A percentile compares a stretch with the other conserved stretches of the same genome.
Evolutionary conservation across 2,797 vertebrate genomes (phyloP).

Genomic region (Nasua narica): DNA sequence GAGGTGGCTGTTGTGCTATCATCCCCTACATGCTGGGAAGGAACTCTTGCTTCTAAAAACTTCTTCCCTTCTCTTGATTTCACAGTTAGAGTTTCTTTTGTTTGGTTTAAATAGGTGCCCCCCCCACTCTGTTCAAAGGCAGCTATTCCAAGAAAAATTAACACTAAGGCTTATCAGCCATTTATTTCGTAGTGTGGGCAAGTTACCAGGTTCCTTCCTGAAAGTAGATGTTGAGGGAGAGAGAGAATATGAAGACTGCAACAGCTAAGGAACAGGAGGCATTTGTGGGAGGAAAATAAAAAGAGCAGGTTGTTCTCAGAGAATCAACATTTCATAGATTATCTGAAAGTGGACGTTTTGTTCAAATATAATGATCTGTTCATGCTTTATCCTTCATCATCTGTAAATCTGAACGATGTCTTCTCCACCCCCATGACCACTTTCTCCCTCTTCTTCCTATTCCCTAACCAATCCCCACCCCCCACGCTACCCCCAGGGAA

Average conservation of each 20-base stretch:
- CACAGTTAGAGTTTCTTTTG: background rate
- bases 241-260: background rate
- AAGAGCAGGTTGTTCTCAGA: background rate
- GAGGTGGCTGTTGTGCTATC: background rate
- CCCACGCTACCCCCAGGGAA: background rate
- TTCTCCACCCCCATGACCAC: background rate
- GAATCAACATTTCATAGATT: background rate
- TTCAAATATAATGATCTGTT: background rate
- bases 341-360: background rate
- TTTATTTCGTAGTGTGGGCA: background rate
- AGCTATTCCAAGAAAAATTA: background rate
- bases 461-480: background rate
- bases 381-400: background rate
- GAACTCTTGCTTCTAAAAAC: background rate
- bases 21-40: background rate
- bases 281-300: background rate
- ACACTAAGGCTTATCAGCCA: background rate
- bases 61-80: background rate
- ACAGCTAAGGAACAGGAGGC: background rate
- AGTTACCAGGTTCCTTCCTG: background rate
- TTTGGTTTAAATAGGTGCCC: background rate
- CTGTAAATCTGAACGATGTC: background rate
- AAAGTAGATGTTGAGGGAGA: background rate
- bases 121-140: background rate
- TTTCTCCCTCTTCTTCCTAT: background rate